Evolutionary conservation across 2,797 vertebrate species (phyloP).

Genomic region (Perdix hodgsoniae): DNA sequence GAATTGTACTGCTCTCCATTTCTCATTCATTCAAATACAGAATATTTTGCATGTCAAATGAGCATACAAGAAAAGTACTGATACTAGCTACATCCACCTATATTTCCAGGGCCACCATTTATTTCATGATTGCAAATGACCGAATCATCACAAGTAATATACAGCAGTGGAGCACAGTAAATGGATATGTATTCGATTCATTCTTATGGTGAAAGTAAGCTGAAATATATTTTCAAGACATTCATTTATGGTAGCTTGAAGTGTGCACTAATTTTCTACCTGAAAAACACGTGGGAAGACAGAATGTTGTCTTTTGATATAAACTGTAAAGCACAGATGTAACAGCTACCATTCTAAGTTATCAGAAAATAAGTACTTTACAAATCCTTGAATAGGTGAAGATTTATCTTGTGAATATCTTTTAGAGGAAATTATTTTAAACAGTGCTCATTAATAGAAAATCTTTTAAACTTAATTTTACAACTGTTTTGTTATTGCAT

Average conservation of each 20-base stretch:
- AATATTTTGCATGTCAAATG: not conserved
- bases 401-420: not conserved
- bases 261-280: not conserved
- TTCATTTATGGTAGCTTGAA: not conserved
- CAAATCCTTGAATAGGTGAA: fast-evolving
- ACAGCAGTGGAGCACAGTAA: fast-evolving
- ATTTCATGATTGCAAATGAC: not conserved
- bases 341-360: not conserved
- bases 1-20: not conserved
- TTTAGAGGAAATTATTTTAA: not conserved
- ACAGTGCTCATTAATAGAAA: not conserved
- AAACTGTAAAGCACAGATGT: not conserved
- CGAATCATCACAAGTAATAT: not conserved
- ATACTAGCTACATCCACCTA: not conserved
- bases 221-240: not conserved
- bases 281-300: not conserved
- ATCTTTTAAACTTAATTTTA: not conserved
- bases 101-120: not conserved
- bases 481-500: not conserved
- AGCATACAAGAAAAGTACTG: not conserved
- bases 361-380: not conserved
- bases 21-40: not conserved
- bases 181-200: not conserved
- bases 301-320: not conserved
- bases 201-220: fast-evolving